These are phyloP conservation scores for Drosophila recens DNA, from an alignment of 2,888 invertebrate genomes.

Conservation along the genomic window DNA sequence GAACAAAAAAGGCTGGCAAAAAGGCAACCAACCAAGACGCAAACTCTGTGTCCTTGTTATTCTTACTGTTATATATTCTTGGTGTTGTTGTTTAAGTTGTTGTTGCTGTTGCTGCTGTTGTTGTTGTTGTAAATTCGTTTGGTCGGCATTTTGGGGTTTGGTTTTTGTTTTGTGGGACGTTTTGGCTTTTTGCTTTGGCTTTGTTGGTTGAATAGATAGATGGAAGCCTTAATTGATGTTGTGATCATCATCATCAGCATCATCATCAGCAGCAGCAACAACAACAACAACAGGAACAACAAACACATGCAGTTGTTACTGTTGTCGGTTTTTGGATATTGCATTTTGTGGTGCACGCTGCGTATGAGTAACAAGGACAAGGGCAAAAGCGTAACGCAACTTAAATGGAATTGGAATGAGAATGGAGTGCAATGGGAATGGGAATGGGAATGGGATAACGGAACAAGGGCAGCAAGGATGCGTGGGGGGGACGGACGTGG, in stretches of 20 bases:
- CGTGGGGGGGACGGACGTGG: neutral
- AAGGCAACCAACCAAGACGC: slow-evolving; percentile 47
- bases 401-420: slow-evolving; percentile 16
- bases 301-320: slow-evolving; percentile 23
- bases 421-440: slow-evolving; percentile 8
- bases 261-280: slow-evolving; percentile 19
- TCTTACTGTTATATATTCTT: neutral
- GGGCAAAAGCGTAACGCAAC: slow-evolving; percentile 15
- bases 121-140: slow-evolving; percentile 44
- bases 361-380: slow-evolving; percentile 62
- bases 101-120: slow-evolving; percentile 17
- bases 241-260: slow-evolving; percentile 63
- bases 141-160: slow-evolving; percentile 53
- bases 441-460: neutral
- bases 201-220: slow-evolving; percentile 66
- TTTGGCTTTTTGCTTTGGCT: slow-evolving; percentile 47
- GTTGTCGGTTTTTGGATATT: slow-evolving; percentile 55
- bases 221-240: slow-evolving; percentile 71
- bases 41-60: slow-evolving; percentile 33
- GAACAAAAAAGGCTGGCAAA: slow-evolving; percentile 2
- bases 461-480: neutral
- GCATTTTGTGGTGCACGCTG: slow-evolving; percentile 65
- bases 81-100: slow-evolving; percentile 6
- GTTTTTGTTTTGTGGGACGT: slow-evolving; percentile 41
- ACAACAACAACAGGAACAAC: slow-evolving; percentile 20